Evolutionary conservation across 1,140 invertebrate species (phyloP).

Genomic region (Aphaenogaster floridana): DNA sequence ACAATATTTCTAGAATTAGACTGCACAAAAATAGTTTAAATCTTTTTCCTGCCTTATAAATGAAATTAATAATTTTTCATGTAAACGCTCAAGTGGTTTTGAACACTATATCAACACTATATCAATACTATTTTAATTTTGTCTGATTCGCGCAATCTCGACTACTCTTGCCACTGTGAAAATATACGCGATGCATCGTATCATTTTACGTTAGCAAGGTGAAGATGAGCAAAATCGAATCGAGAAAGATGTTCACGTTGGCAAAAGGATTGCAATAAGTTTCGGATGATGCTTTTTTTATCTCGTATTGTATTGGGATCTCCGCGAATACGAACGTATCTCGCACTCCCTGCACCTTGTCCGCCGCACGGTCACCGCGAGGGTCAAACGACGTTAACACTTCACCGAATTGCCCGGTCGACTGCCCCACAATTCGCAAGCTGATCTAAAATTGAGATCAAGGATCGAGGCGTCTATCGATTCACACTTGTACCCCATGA

Average conservation of each 20-base stretch:
- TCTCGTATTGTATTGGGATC: neutral
- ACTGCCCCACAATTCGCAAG: constrained; percentile 37
- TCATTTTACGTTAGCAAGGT: constrained; percentile 6
- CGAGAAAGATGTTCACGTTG: neutral
- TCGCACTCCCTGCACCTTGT: constrained; percentile 37
- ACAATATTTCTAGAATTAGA: constrained; percentile 23
- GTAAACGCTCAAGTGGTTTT: neutral
- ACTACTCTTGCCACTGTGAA: neutral
- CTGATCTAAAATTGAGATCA: constrained; percentile 65
- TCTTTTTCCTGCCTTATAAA: neutral
- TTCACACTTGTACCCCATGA: constrained; percentile 45
- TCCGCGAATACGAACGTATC: constrained; percentile 19
- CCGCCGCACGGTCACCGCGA: constrained; percentile 28
- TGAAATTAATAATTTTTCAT: neutral
- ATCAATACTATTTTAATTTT: neutral
- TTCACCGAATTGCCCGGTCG: constrained; percentile 44
- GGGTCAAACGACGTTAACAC: constrained; percentile 61
- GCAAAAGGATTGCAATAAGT: neutral
- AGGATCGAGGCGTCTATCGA: constrained; percentile 57
- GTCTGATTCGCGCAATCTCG: neutral
- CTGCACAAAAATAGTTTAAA: neutral
- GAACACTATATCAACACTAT: neutral
- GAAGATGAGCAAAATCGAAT: neutral
- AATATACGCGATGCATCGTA: neutral
- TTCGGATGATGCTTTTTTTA: neutral